Base-by-base conservation (phyloP, 1,140 invertebrate species). In the Drepana arcuata region DNA sequence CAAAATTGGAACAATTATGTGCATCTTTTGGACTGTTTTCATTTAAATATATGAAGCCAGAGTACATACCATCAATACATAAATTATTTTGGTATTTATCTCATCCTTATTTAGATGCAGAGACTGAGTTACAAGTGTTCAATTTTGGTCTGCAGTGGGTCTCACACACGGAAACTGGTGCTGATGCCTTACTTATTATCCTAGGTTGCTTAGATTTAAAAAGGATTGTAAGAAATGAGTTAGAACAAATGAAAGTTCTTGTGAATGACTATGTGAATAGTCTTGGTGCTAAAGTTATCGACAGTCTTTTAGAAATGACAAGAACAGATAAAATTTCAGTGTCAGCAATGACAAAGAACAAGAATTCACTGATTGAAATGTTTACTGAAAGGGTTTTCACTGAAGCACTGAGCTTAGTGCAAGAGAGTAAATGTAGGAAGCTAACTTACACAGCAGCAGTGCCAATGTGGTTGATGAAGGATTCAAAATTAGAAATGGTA, bases 81-180 rank as follows among this genome's bases (percentile, higher is more conserved):
- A 71, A 58, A 38, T 45, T 81, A 0, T 52, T 57, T 13, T 81
- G 77, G 77, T 81, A 81, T 34, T 46, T 81, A 5, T 77, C 73
- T 12, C 73, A 81, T 37, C 66, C 73, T 30, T 71, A 70, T 35
- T 58, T 78, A 35, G 55, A 70, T 50, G 32, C 52, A 9, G 41
- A 50, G 5, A 59, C 34, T 55, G 77, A 81, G 51, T 36, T 65
- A 25, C 45, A 67, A 14, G 65, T 73, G 1, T 81, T 78, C 34
- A 61, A 65, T 29, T 74, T 81, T 55, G 77, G 77, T n/a, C 40
- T 58, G 7, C 13, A 68, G n/a, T 81, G 77, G 77, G 41, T 75
- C 11, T 27, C 48, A 7, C 35, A 48, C n/a, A 48, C 51, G 28
- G 55, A 68, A 39, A 68, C 49, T 10, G 57, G 64, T 14, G 61